phyloP scores from a whole-genome alignment of 2,888 invertebrate species.

The Drosophila niveifrons region DNA sequence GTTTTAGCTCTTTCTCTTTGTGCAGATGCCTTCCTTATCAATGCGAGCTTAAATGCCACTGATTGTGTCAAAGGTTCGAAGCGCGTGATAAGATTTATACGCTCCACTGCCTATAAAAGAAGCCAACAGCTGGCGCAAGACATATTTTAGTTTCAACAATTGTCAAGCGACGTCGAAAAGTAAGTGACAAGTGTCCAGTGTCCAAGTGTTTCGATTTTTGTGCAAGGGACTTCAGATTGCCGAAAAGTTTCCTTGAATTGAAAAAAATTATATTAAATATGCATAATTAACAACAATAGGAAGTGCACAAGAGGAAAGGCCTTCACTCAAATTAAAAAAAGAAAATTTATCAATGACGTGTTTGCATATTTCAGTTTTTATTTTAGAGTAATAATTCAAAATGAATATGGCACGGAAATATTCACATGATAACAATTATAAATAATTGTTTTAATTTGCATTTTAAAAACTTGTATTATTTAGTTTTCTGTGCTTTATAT shows the following conservation, averaged over 20 bases:
- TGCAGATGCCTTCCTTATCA: slow-evolving; percentile 58
- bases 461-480: background rate
- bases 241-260: background rate
- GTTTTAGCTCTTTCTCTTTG: slow-evolving; percentile 6
- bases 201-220: background rate
- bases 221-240: background rate
- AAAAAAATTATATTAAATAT: background rate
- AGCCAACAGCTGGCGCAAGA: slow-evolving; percentile 18
- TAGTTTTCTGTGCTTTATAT: background rate
- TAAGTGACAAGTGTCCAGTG: slow-evolving; percentile 42
- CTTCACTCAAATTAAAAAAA: no score
- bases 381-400: no score
- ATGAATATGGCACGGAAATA: no score
- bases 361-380: no score
- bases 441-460: background rate
- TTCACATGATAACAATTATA: no score
- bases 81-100: slow-evolving; percentile 47
- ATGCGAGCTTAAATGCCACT: slow-evolving; percentile 44
- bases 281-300: no score
- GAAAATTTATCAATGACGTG: no score
- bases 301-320: no score
- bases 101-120: slow-evolving; percentile 58
- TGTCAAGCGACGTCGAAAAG: slow-evolving; percentile 41
- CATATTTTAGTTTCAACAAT: slow-evolving; percentile 55
- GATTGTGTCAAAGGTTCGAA: slow-evolving; percentile 71